Evolutionary conservation across 1,140 invertebrate genomes (phyloP).

Genomic region (Globodera ellingtonae): DNA sequence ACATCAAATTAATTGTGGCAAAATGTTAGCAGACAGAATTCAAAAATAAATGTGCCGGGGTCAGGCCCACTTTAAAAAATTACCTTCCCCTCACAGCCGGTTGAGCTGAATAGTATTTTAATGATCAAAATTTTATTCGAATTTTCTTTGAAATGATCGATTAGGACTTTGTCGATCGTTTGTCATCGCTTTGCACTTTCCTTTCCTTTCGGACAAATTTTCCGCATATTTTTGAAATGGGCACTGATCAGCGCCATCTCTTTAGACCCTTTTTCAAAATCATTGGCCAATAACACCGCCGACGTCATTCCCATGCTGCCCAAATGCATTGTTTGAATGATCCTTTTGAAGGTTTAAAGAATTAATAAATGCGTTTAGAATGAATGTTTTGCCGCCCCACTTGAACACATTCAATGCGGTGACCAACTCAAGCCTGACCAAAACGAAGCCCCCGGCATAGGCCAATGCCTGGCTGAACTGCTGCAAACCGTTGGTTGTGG

Average conservation of each 20-base stretch:
- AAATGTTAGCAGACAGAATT: too few species aligned
- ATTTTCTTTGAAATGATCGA: too few species aligned
- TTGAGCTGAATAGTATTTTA: too few species aligned
- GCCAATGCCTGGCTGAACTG: constrained; percentile 31
- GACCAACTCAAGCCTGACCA: constrained; percentile 22
- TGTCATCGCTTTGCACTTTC: background rate
- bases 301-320: constrained; percentile 29
- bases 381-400: constrained; percentile 11
- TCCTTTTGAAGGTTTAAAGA: constrained; percentile 21
- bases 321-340: constrained; percentile 39
- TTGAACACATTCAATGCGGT: constrained; percentile 34
- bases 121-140: too few species aligned
- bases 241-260: background rate
- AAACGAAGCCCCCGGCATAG: constrained; percentile 25
- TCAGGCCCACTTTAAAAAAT: too few species aligned
- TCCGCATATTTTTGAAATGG: background rate
- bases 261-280: constrained; percentile 26
- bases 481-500: constrained; percentile 31
- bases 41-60: too few species aligned
- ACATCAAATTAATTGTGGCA: too few species aligned
- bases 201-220: background rate
- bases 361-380: background rate
- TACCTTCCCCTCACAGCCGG: too few species aligned
- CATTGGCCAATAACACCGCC: constrained; percentile 23
- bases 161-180: background rate